These are phyloP conservation scores for Delichon dasypus DNA, from an alignment of 2,797 vertebrate genomes.

Conservation along the genomic window DNA sequence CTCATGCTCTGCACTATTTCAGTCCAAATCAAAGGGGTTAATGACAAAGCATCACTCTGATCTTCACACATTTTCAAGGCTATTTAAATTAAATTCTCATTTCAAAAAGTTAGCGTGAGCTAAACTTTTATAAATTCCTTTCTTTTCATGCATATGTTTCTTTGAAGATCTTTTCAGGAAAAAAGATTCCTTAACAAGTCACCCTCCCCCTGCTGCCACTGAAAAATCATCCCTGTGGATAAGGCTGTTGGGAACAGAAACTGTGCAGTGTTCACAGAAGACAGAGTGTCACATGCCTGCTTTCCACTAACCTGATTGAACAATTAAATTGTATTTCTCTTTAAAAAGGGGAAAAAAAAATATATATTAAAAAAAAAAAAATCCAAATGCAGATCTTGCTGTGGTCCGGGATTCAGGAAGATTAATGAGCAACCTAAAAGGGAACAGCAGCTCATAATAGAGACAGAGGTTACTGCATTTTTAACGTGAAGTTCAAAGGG, in stretches of 20 bases:
- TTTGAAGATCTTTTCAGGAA: slow-evolving; percentile 55
- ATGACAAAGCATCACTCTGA: slow-evolving; percentile 64
- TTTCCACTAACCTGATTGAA: slow-evolving; percentile 39
- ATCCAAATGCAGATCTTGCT: slow-evolving; percentile 60
- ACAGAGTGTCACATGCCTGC: background rate
- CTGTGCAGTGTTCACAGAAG: background rate
- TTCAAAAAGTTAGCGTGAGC: slow-evolving; percentile 39
- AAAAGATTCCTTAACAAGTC: slow-evolving; percentile 42
- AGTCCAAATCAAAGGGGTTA: slow-evolving; percentile 54
- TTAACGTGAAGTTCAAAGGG: slow-evolving; percentile 59
- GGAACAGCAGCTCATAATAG: slow-evolving; percentile 22
- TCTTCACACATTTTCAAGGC: slow-evolving; percentile 16
- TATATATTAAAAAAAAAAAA: background rate
- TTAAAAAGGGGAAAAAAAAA: background rate
- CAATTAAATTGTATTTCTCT: slow-evolving; percentile 46
- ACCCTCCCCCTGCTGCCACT: slow-evolving; percentile 23
- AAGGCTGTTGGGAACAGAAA: slow-evolving; percentile 27
- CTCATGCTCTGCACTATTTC: slow-evolving; percentile 4
- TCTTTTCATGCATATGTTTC: slow-evolving; percentile 32
- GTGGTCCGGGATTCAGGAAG: slow-evolving; percentile 14
- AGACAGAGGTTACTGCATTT: slow-evolving; percentile 28
- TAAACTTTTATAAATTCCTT: slow-evolving; percentile 23
- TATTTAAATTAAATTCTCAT: slow-evolving; percentile 66
- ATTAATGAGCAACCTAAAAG: slow-evolving; percentile 61
- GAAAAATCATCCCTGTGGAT: slow-evolving; percentile 49